Conservation (phyloP, 1,140 invertebrate species). For the Akabosia matsudoensis region DNA sequence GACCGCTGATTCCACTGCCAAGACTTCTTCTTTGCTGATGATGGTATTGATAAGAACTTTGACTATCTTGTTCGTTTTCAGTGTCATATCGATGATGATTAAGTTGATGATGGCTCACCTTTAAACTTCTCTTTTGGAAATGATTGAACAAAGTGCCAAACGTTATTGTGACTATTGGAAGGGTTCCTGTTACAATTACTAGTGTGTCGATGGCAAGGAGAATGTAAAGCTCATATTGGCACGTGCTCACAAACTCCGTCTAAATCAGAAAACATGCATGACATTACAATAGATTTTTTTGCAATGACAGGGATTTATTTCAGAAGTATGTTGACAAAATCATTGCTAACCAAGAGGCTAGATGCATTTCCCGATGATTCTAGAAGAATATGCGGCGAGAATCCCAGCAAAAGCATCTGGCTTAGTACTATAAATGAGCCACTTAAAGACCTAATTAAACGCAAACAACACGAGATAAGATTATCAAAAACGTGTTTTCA, state of each 20-base stretch:
- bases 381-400: neutral
- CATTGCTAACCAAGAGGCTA: slow-evolving; percentile 1
- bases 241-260: neutral
- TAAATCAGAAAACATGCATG: neutral
- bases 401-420: neutral
- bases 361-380: neutral
- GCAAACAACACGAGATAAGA: no score
- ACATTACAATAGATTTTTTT: neutral
- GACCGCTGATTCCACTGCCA: neutral
- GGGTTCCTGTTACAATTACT: slow-evolving; percentile 8
- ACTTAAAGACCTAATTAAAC: slow-evolving; percentile 16
- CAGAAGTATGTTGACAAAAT: no score
- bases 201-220: neutral
- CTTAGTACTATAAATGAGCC: neutral
- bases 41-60: neutral
- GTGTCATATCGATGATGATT: neutral
- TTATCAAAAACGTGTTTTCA: no score
- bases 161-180: neutral
- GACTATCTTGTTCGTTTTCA: neutral
- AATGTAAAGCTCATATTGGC: neutral
- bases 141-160: neutral
- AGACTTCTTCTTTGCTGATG: neutral
- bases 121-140: neutral
- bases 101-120: neutral
- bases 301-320: no score